Evolutionary conservation across 2,888 invertebrate genomes (phyloP).

Genomic region (Blera fallax): DNA sequence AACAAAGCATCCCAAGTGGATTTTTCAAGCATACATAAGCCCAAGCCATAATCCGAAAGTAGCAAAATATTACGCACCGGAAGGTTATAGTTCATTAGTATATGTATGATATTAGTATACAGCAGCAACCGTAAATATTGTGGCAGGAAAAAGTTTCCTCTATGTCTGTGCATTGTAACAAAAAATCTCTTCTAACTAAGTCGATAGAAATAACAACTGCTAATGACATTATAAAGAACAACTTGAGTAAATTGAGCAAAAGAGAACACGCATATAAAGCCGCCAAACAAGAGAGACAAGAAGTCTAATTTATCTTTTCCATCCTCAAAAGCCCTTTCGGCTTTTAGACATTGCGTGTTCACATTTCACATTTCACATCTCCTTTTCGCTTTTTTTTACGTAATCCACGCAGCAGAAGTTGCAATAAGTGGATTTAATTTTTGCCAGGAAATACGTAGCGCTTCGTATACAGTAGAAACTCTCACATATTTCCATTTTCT

Average conservation of each 20-base stretch:
- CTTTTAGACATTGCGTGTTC: neutral
- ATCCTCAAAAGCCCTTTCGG: neutral
- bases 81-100: too few relatives aligned
- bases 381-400: neutral
- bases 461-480: neutral
- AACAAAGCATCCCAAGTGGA: too few relatives aligned
- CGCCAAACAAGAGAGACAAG: neutral
- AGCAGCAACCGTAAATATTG: too few relatives aligned
- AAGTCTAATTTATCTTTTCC: neutral
- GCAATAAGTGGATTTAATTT: constrained; percentile 7
- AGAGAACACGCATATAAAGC: neutral
- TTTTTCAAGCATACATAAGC: too few relatives aligned
- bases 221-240: constrained; percentile 8
- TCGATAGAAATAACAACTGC: neutral
- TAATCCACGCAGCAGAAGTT: neutral
- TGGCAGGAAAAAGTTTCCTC: too few relatives aligned
- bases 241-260: neutral
- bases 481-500: neutral
- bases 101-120: too few relatives aligned
- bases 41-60: too few relatives aligned
- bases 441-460: neutral
- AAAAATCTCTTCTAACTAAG: neutral
- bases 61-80: too few relatives aligned
- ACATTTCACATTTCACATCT: neutral
- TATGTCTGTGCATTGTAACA: too few relatives aligned